Evolutionary conservation across 2,113 vertebrate genomes (phyloP).

Genomic region (Porphyrio hochstetteri): DNA sequence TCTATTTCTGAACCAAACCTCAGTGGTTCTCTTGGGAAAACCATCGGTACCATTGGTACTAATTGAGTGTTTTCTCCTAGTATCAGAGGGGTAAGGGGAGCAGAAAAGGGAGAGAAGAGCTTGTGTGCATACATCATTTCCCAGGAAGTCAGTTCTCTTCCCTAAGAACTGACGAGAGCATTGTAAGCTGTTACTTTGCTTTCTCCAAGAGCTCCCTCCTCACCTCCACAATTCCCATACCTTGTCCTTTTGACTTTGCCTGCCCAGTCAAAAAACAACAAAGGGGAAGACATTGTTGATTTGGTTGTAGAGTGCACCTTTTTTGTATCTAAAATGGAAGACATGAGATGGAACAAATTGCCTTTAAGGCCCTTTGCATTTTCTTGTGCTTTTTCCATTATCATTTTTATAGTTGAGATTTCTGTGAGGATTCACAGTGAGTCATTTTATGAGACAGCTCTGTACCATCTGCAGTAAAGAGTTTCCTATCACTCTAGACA

Average conservation of each 20-base stretch:
- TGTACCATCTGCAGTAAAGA: constrained; percentile 78
- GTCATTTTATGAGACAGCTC: constrained; percentile 81
- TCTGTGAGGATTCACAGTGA: constrained; percentile 79
- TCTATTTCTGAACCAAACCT: background rate
- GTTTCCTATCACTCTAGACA: constrained; percentile 82
- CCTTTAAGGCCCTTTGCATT: constrained; percentile 58
- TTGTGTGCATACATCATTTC: background rate
- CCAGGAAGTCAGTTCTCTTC: background rate
- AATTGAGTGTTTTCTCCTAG: background rate
- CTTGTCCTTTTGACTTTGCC: background rate
- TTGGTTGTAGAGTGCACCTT: background rate
- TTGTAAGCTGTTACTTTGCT: background rate
- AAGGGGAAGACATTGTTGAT: background rate
- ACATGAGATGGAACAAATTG: constrained; percentile 64
- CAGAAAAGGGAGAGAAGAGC: background rate
- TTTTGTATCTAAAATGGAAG: constrained; percentile 32
- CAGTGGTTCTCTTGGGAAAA: background rate
- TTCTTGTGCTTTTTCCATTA: constrained; percentile 84
- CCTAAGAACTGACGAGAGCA: background rate
- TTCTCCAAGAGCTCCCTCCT: background rate
- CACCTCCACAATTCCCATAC: background rate
- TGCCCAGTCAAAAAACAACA: background rate
- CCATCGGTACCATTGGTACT: background rate
- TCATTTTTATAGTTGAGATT: constrained; percentile 79
- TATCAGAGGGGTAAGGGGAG: background rate